phyloP scores from a whole-genome alignment of 2,113 vertebrate species.

The Hyperoodon ampullatus region DNA sequence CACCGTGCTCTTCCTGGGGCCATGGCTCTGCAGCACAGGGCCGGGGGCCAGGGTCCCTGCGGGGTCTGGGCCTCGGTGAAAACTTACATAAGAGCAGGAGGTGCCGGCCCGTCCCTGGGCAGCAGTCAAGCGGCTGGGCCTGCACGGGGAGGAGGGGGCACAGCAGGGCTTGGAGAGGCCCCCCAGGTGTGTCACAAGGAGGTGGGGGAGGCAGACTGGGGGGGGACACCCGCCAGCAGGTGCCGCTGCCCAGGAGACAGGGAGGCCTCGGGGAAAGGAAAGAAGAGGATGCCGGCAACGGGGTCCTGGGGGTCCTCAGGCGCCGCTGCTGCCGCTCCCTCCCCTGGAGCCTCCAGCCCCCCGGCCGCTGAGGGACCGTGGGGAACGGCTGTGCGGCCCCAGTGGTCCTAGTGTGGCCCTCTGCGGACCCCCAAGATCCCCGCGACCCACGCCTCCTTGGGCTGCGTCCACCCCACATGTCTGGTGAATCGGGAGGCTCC shows the following conservation, averaged over 20 bases:
- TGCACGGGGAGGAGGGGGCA: background rate
- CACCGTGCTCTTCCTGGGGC: too few species aligned
- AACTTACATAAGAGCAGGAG: background rate
- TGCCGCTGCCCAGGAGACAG: background rate
- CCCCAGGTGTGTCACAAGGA: background rate
- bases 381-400: background rate
- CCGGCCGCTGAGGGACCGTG: rapidly evolving
- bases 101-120: background rate
- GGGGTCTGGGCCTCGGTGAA: background rate
- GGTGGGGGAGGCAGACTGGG: background rate
- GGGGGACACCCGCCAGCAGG: background rate
- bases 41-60: too few species aligned
- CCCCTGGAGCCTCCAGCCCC: background rate
- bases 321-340: rapidly evolving
- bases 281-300: background rate
- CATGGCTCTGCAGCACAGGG: too few species aligned
- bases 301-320: background rate
- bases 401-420: rapidly evolving
- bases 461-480: background rate
- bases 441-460: rapidly evolving
- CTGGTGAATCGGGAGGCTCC: background rate
- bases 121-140: background rate
- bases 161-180: background rate
- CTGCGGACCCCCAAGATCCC: too few species aligned
- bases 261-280: background rate